A percentile compares a stretch with the other conserved stretches of the same genome.
These are phyloP conservation scores for Dynastes maya DNA, from an alignment of 2,888 invertebrate species.

Conservation along the genomic window DNA sequence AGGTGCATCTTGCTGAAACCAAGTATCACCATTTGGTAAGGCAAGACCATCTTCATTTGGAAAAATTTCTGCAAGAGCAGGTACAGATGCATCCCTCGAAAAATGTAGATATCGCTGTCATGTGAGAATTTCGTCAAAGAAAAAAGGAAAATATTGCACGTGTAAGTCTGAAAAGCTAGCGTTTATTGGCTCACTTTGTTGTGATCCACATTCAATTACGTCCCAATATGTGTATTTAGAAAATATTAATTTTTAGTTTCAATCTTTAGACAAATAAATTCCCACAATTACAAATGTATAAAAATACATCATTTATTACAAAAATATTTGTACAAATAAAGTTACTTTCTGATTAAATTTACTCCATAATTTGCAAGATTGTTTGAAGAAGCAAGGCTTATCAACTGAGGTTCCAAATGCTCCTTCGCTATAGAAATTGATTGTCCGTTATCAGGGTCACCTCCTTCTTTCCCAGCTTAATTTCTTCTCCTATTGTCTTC, in stretches of 20 bases:
- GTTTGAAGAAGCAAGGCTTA: conserved; percentile 71
- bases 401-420: conserved; percentile 74
- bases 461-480: conserved; percentile 81
- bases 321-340: conserved; percentile 52
- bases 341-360: conserved; percentile 62
- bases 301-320: conserved; percentile 51
- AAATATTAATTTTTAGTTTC: background rate
- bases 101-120: too few relatives aligned
- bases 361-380: conserved; percentile 69
- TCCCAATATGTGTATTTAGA: too few relatives aligned
- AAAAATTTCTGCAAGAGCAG: too few relatives aligned
- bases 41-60: too few relatives aligned
- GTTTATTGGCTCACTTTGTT: too few relatives aligned
- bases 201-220: too few relatives aligned
- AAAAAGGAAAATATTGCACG: too few relatives aligned
- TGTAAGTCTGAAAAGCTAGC: too few relatives aligned
- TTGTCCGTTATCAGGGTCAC: conserved; percentile 73
- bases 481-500: conserved; percentile 88
- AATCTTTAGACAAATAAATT: background rate
- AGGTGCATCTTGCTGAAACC: too few relatives aligned
- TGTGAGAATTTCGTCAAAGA: too few relatives aligned
- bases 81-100: too few relatives aligned
- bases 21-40: too few relatives aligned
- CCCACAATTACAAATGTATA: conserved; percentile 31
- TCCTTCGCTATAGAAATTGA: conserved; percentile 83